Evolutionary conservation across 2,888 invertebrate species (phyloP).

Genomic region (Sinopyrophorus schimmeli): DNA sequence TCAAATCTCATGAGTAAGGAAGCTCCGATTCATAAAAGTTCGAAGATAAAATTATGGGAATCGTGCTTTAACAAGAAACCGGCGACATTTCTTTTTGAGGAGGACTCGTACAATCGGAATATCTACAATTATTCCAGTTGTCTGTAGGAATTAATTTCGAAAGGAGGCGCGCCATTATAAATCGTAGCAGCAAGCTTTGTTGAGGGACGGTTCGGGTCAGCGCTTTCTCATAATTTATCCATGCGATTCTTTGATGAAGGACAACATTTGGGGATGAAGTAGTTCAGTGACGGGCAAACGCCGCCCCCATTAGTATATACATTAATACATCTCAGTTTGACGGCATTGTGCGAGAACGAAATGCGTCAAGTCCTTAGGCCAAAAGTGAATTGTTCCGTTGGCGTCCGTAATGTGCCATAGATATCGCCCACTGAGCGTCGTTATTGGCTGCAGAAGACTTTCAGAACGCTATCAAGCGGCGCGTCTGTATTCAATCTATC

Average conservation of each 20-base stretch:
- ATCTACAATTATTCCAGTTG: constrained; percentile 7
- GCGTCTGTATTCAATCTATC: constrained; percentile 43
- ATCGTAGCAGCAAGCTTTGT: constrained; percentile 5
- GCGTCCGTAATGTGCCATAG: constrained; percentile 27
- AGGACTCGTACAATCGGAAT: constrained; percentile 9
- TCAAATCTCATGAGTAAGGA: constrained; percentile 4
- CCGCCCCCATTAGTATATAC: constrained; percentile 30
- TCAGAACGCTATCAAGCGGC: constrained; percentile 45
- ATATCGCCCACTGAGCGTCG: constrained; percentile 33
- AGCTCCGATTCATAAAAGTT: constrained; percentile 19
- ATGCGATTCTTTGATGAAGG: constrained; percentile 31
- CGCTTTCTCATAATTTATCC: constrained; percentile 28
- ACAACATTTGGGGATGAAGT: constrained; percentile 23
- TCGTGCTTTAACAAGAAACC: constrained; percentile 6
- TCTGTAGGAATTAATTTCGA: constrained; percentile 8
- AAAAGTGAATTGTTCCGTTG: constrained; percentile 28
- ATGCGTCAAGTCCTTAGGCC: constrained; percentile 28
- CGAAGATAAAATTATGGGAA: constrained; percentile 12
- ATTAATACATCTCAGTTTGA: constrained; percentile 32
- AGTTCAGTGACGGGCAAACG: constrained; percentile 29
- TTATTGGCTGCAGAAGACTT: constrained; percentile 45
- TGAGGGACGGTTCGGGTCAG: constrained; percentile 4
- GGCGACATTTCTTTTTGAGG: constrained; percentile 9
- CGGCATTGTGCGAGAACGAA: constrained; percentile 30
- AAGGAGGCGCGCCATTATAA: constrained; percentile 9